Base-by-base conservation (phyloP, 23 tunicate species). In the Trididemnum nubilum region DNA sequence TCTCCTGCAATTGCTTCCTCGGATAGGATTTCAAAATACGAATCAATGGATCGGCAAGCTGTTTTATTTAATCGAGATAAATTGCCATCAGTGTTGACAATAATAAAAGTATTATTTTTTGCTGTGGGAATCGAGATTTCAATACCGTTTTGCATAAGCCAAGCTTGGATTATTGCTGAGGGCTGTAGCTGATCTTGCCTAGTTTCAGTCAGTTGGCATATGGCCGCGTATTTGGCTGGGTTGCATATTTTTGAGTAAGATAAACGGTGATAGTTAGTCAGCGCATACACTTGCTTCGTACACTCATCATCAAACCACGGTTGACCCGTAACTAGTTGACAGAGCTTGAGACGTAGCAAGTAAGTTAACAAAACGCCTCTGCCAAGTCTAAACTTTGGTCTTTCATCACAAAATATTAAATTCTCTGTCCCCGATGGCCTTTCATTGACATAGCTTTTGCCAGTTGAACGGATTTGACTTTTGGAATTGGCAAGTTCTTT, bases 201-300 rank as follows among this genome's bases (percentile, higher is more conserved):
- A 7, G 15, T 44, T 44, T 44, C 12, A 44, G 15, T 44, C 54
- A 69, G 29, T 33, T 67, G 74, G 33, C 78, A 73, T 18, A 21
- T 23, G 28, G 9, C 7, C 5, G 29, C 30, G 39, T 38, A 73
- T 15, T 19, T 2, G 9, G 30, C 2, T 5, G 63, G 80, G 67
- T 89, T 67, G 49, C 94, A 89, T 71, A 83, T 69, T 30, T 77
- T 78, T 2, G 80, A 1, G 69, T 89, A 89, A 21, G 81, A 76
- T 22, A 49, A 51, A 1, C 65, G 24, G 81, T 91, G 80, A 63
- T 91, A 91, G 25, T 51, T 85, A 25, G 90, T 85, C 30, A 81
- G 18, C 21, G 70, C 76, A 72, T 49, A 86, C 1, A 23, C n/a
- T 27, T 72, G 34, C 9, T 66, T 33, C 21, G n/a, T 9, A 65